Evolutionary conservation across 2,888 invertebrate genomes (phyloP).

Genomic region (Philhelius pedissequus): DNA sequence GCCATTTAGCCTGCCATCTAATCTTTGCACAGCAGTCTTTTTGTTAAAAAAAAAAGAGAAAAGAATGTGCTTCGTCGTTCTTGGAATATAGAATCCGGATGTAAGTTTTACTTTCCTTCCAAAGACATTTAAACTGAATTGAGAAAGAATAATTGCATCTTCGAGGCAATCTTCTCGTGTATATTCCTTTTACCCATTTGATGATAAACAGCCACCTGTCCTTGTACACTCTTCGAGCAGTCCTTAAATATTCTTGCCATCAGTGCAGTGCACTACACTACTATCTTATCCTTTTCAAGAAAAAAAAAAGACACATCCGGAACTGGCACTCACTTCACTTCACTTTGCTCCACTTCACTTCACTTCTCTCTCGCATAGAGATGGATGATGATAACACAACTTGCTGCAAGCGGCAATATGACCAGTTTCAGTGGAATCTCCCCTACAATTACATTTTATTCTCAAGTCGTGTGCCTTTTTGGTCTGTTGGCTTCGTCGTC

Average conservation of each 20-base stretch:
- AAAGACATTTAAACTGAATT: conserved; percentile 26
- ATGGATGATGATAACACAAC: conserved; percentile 57
- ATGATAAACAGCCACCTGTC: conserved; percentile 66
- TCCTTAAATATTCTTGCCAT: conserved; percentile 40
- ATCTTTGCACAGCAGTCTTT: conserved; percentile 4
- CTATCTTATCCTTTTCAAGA: conserved; percentile 9
- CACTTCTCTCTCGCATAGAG: conserved; percentile 19
- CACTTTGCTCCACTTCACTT: too few species aligned
- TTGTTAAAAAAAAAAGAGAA: background rate
- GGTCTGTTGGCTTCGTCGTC: background rate
- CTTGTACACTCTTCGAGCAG: conserved; percentile 32
- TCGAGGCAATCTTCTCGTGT: background rate
- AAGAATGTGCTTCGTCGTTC: background rate
- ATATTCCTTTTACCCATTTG: conserved; percentile 22
- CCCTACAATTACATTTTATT: conserved; percentile 42
- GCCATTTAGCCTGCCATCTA: conserved; percentile 26
- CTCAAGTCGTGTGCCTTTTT: conserved; percentile 37
- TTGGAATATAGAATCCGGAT: conserved; percentile 33
- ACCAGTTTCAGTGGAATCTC: conserved; percentile 48
- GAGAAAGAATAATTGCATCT: conserved; percentile 52
- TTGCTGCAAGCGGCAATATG: conserved; percentile 60
- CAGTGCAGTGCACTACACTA: background rate
- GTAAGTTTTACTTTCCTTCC: conserved; percentile 14
- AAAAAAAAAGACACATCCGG: conserved; percentile 47
- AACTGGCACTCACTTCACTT: conserved; percentile 35